Conservation (phyloP, 1,140 invertebrate species). For the Drosophila cardini region DNA sequence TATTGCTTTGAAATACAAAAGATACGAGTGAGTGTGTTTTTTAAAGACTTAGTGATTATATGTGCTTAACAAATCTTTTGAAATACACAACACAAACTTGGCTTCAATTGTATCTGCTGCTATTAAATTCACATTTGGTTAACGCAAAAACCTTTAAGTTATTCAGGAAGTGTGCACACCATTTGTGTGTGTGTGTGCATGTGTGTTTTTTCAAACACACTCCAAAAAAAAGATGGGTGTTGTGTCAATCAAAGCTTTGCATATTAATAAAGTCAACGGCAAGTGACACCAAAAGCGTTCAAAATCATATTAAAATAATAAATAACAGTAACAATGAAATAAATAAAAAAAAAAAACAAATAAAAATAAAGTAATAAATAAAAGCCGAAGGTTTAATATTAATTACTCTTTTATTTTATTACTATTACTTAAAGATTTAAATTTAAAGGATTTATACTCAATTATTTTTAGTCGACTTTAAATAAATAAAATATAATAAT, state of each 20-base stretch:
- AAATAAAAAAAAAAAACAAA: neutral
- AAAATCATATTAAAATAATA: slow-evolving; percentile 43
- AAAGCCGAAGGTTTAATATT: neutral
- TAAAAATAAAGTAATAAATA: neutral
- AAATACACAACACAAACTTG: neutral
- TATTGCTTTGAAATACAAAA: no score
- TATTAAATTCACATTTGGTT: slow-evolving; percentile 22
- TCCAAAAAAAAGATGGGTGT: neutral
- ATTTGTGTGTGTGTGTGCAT: slow-evolving; percentile 4
- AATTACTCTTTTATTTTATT: no score
- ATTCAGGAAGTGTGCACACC: slow-evolving; percentile 37
- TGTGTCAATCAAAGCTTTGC: slow-evolving; percentile 47
- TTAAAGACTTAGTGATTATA: no score
- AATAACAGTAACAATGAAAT: neutral
- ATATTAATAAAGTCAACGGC: slow-evolving; percentile 56
- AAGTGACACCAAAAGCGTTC: slow-evolving; percentile 45
- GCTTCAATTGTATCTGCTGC: neutral
- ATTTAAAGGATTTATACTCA: no score
- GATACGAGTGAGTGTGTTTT: no score
- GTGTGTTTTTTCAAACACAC: no score
- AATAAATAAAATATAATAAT: no score
- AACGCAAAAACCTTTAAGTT: slow-evolving; percentile 13
- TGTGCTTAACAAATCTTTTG: no score
- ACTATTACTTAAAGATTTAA: no score
- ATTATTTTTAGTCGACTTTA: no score